These are phyloP conservation scores for Philopotamus ludificatus DNA, from an alignment of 1,140 invertebrate genomes.

Conservation along the genomic window DNA sequence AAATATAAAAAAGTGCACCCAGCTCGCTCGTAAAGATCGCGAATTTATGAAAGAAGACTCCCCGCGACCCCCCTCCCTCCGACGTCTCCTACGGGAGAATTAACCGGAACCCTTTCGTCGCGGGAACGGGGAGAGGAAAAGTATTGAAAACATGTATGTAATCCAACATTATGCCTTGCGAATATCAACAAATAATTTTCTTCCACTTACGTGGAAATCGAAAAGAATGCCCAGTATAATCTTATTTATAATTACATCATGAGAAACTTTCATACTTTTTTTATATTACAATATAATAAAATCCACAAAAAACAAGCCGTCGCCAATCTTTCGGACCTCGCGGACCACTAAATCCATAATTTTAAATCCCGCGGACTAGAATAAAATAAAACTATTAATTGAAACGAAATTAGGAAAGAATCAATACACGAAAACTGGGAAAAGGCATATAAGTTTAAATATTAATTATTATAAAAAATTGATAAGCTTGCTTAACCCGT, in stretches of 20 bases:
- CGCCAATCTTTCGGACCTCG: too few species aligned
- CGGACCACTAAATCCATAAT: too few species aligned
- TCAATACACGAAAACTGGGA: too few species aligned
- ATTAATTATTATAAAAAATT: too few species aligned
- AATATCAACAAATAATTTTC: background rate
- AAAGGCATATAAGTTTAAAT: too few species aligned
- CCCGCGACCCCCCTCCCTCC: background rate
- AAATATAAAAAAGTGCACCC: conserved; percentile 28
- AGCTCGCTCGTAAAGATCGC: conserved; percentile 22
- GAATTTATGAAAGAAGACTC: conserved; percentile 22
- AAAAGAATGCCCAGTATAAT: background rate
- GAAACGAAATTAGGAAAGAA: too few species aligned
- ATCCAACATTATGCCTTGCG: background rate
- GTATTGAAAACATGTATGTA: background rate
- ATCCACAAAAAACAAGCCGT: background rate
- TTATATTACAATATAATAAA: too few species aligned
- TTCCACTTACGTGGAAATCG: background rate
- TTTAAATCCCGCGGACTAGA: too few species aligned
- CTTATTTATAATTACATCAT: too few species aligned
- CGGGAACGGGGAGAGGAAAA: background rate
- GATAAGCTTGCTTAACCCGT: too few species aligned
- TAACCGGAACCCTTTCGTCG: background rate
- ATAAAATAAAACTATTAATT: too few species aligned
- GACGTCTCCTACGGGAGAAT: background rate
- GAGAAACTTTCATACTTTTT: too few species aligned